Percentiles rank a stretch among this genome's conserved stretches.
Evolutionary conservation across 1,140 invertebrate species (phyloP).

Genomic region (Metaphire vulgaris): DNA sequence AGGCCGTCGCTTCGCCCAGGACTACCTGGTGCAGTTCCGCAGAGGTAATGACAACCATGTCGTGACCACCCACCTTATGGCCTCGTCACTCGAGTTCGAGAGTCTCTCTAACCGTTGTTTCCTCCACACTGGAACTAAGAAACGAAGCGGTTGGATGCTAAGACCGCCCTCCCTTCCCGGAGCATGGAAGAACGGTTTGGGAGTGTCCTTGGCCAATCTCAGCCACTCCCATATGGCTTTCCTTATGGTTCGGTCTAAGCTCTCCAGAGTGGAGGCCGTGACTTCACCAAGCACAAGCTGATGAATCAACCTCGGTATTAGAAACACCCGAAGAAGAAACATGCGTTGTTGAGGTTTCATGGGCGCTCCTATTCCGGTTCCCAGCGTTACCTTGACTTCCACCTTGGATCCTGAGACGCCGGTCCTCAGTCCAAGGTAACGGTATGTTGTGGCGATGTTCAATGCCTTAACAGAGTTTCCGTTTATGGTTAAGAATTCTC

Average conservation of each 20-base stretch:
- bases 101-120: no score
- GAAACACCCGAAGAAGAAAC: background rate
- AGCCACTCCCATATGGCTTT: background rate
- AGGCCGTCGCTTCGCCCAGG: no score
- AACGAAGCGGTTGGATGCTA: background rate
- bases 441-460: background rate
- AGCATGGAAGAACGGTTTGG: background rate
- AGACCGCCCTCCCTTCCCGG: background rate
- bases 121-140: background rate
- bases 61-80: no score
- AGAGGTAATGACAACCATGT: no score
- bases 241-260: background rate
- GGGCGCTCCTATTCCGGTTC: background rate
- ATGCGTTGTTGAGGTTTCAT: conserved; percentile 10
- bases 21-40: no score
- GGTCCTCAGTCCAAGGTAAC: no score
- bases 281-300: background rate
- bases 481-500: no score
- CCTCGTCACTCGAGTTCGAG: no score
- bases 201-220: background rate
- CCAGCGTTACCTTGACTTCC: conserved; percentile 1
- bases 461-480: no score
- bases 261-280: background rate
- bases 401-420: no score
- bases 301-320: background rate